These are phyloP conservation scores for Marasmarcha lunaedactyla DNA, from an alignment of 2,888 invertebrate genomes.

Conservation along the genomic window DNA sequence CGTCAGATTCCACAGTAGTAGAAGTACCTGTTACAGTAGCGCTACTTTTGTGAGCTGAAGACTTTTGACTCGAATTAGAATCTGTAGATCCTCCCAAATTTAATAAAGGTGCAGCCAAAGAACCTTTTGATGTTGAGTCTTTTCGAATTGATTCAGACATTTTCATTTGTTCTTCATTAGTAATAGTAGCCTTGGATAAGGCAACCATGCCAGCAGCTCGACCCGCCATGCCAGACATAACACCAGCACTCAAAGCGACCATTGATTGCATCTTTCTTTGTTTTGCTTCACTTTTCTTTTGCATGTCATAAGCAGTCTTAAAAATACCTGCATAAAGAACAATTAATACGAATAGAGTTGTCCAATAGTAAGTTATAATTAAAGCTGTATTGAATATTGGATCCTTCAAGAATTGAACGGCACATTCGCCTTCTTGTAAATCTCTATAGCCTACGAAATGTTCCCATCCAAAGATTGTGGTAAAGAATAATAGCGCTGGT, in stretches of 20 bases:
- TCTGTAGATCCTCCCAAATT: slow-evolving; percentile 63
- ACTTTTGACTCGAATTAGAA: slow-evolving; percentile 73
- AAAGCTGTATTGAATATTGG: slow-evolving; percentile 97
- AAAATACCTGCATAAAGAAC: slow-evolving; percentile 97
- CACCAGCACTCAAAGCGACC: slow-evolving; percentile 90
- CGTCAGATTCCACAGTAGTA: slow-evolving; percentile 62
- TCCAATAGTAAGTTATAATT: slow-evolving; percentile 98
- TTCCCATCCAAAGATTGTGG: slow-evolving; percentile 99
- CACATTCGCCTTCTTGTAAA: slow-evolving; percentile 88
- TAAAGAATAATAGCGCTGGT: slow-evolving; percentile 95
- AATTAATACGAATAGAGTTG: slow-evolving; percentile 94
- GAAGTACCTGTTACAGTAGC: slow-evolving; percentile 70
- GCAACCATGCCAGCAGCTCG: slow-evolving; percentile 89
- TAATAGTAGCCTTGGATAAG: slow-evolving; percentile 79
- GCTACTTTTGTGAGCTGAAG: slow-evolving; percentile 69
- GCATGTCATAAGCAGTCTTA: slow-evolving; percentile 97
- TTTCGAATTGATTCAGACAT: slow-evolving; percentile 46
- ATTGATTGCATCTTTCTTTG: slow-evolving; percentile 96
- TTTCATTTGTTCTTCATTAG: slow-evolving; percentile 80
- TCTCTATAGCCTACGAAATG: slow-evolving; percentile 95
- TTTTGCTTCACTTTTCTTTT: slow-evolving; percentile 96
- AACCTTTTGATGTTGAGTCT: slow-evolving; percentile 46
- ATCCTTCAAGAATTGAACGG: slow-evolving; percentile 97
- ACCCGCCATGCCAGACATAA: slow-evolving; percentile 92
- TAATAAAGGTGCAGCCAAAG: slow-evolving; percentile 47